Evolutionary conservation across 2,113 vertebrate species (phyloP).

Genomic region (Coryphaenoides rupestris): DNA sequence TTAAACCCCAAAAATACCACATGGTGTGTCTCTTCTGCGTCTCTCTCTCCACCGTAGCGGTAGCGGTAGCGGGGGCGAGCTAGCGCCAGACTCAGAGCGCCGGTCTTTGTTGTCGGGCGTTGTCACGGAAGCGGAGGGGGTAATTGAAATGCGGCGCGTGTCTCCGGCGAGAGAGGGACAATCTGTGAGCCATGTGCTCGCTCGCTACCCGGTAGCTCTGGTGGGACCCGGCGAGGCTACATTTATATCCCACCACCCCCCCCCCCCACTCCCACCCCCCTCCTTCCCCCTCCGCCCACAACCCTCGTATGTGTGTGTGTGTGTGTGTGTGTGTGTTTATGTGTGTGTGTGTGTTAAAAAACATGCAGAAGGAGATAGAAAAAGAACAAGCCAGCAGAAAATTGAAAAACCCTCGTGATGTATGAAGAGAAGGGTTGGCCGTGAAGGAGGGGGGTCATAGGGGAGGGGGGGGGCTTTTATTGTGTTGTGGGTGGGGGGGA

Average conservation of each 20-base stretch:
- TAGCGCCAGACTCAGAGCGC: slow-evolving; percentile 1
- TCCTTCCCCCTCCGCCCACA: no score
- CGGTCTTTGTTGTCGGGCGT: slow-evolving; percentile 44
- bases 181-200: slow-evolving; percentile 81
- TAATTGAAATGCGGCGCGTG: slow-evolving; percentile 79
- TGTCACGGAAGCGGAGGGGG: slow-evolving; percentile 48
- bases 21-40: slow-evolving; percentile 26
- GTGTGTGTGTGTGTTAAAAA: slow-evolving; percentile 40
- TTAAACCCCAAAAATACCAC: slow-evolving; percentile 27
- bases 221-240: slow-evolving; percentile 73
- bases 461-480: slow-evolving; percentile 23
- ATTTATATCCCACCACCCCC: slow-evolving; percentile 87
- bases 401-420: slow-evolving; percentile 74
- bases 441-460: slow-evolving; percentile 46
- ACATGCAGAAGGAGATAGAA: slow-evolving; percentile 47
- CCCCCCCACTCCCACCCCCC: no score
- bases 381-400: slow-evolving; percentile 70
- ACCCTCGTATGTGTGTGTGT: no score
- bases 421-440: slow-evolving; percentile 47
- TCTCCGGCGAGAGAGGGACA: slow-evolving; percentile 70
- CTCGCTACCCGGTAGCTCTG: slow-evolving; percentile 81
- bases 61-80: no score
- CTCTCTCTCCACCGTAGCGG: background rate
- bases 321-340: no score
- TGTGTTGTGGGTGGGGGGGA: slow-evolving; percentile 24